These are phyloP conservation scores for Xiphias gladius DNA, from an alignment of 2,113 vertebrate genomes.

Conservation along the genomic window DNA sequence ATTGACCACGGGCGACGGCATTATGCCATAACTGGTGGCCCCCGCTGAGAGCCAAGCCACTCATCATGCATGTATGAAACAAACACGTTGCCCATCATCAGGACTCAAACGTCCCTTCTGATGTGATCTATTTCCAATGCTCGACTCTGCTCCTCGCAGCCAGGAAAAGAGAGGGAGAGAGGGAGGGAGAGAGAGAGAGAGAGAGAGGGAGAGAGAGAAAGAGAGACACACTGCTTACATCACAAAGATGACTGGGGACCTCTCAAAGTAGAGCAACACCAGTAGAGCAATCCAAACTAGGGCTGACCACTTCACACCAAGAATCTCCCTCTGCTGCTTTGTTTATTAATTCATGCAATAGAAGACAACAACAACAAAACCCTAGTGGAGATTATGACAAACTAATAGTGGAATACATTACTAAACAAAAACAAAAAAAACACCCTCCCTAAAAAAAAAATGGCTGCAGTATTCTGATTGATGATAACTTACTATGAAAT, in stretches of 20 bases:
- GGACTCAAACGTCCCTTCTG: conserved; percentile 77
- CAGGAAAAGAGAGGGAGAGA: conserved; percentile 60
- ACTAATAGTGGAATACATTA: conserved; percentile 37
- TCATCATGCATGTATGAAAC: conserved; percentile 81
- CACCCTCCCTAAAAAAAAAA: neutral
- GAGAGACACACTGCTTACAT: conserved; percentile 73
- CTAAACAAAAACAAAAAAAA: conserved; percentile 29
- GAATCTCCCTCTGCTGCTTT: conserved; percentile 57
- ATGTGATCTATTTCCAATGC: conserved; percentile 84
- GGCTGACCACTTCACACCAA: conserved; percentile 77
- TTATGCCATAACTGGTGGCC: conserved; percentile 65
- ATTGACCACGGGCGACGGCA: conserved; percentile 59
- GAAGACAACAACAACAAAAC: conserved; percentile 67
- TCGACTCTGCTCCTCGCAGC: conserved; percentile 67
- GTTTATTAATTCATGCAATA: conserved; percentile 81
- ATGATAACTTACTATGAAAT: neutral
- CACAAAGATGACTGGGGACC: conserved; percentile 78
- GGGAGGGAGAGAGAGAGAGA: conserved; percentile 37
- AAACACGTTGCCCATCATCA: conserved; percentile 71
- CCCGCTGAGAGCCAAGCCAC: conserved; percentile 67
- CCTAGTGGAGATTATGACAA: conserved; percentile 19
- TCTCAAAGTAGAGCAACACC: conserved; percentile 82
- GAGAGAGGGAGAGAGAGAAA: conserved; percentile 25
- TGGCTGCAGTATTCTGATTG: neutral
- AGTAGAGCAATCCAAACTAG: conserved; percentile 77